phyloP scores from a whole-genome alignment of 2,113 vertebrate species.

The Lamprotornis superbus region DNA sequence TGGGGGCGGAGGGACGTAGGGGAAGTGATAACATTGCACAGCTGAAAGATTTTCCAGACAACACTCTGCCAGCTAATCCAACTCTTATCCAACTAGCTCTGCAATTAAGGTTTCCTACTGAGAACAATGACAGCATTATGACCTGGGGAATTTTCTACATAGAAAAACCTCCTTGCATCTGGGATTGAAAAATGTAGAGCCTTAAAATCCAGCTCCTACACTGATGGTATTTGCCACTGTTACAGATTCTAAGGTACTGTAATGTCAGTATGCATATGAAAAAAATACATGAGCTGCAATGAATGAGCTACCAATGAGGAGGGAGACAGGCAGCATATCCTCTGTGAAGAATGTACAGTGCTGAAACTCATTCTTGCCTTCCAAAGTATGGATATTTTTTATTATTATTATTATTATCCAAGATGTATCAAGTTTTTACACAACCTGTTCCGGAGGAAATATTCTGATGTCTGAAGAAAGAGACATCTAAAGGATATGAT shows the following conservation, averaged over 20 bases:
- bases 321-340: background rate
- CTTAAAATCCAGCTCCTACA: background rate
- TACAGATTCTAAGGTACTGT: background rate
- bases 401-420: background rate
- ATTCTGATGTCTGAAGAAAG: background rate
- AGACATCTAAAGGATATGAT: background rate
- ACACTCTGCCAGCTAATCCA: conserved; percentile 44
- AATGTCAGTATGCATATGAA: background rate
- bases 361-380: background rate
- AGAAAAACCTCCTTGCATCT: background rate
- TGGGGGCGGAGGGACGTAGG: background rate
- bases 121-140: conserved; percentile 16
- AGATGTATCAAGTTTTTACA: background rate
- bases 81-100: conserved; percentile 32
- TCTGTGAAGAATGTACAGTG: background rate
- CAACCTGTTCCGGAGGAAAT: background rate
- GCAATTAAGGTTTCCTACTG: conserved; percentile 24
- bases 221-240: background rate
- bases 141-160: background rate
- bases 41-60: conserved; percentile 58
- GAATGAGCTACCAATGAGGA: background rate
- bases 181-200: background rate
- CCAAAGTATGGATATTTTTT: background rate
- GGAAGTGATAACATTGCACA: conserved; percentile 41
- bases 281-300: background rate